These are phyloP conservation scores for Buathra laborator DNA, from an alignment of 2,888 invertebrate species.

Conservation along the genomic window DNA sequence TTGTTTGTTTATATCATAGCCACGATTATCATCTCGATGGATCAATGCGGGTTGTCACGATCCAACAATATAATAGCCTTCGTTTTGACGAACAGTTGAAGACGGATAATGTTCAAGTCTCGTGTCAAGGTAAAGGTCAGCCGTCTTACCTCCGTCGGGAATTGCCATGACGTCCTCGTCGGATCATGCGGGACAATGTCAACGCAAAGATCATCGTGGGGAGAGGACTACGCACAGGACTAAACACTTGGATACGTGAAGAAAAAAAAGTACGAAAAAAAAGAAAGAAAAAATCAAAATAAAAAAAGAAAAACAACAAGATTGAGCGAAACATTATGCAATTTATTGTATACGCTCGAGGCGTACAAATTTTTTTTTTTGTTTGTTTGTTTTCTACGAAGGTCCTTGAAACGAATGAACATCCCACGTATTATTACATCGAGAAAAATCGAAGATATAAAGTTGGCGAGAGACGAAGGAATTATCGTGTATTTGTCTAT, in stretches of 20 bases:
- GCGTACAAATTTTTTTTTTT: constrained; percentile 57
- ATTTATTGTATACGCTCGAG: constrained; percentile 63
- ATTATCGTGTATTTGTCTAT: constrained; percentile 23
- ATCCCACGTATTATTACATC: constrained; percentile 52
- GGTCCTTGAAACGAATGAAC: constrained; percentile 56
- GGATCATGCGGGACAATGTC: constrained; percentile 2
- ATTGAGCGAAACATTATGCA: constrained; percentile 62
- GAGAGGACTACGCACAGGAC: constrained; percentile 40
- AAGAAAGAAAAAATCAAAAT: not conserved
- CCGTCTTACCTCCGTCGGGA: constrained; percentile 44
- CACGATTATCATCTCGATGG: constrained; percentile 24
- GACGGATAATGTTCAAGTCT: constrained; percentile 1
- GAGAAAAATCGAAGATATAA: constrained; percentile 48
- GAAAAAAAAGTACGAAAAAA: not conserved
- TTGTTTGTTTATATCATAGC: not conserved
- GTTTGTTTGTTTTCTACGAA: constrained; percentile 41
- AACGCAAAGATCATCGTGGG: constrained; percentile 6
- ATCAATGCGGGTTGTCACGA: constrained; percentile 40
- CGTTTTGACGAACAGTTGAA: constrained; percentile 25
- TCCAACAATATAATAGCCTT: constrained; percentile 42
- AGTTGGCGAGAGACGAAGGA: constrained; percentile 40
- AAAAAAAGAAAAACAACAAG: constrained; percentile 19
- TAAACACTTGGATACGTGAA: constrained; percentile 18
- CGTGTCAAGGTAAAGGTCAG: constrained; percentile 53
- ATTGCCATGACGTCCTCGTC: constrained; percentile 49